A percentile compares a stretch with the other conserved stretches of the same genome.
These are phyloP conservation scores for Condylostylus longicornis DNA, from an alignment of 1,140 invertebrate species.

Conservation along the genomic window DNA sequence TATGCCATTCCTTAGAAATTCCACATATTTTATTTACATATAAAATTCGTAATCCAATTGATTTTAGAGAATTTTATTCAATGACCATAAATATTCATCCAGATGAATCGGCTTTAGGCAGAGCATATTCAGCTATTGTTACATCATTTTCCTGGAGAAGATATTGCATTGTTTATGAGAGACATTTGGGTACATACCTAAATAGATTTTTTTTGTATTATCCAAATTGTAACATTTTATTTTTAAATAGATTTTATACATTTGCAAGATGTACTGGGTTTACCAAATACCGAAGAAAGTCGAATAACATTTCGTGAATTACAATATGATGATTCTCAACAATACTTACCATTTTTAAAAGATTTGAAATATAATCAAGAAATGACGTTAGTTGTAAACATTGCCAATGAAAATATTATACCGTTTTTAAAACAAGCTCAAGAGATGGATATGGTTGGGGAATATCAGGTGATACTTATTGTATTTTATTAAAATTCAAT, in stretches of 20 bases:
- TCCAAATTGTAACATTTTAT: background rate
- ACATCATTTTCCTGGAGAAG: constrained; percentile 59
- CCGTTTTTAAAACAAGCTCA: constrained; percentile 58
- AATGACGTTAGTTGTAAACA: constrained; percentile 66
- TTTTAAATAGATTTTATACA: constrained; percentile 49
- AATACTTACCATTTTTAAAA: constrained; percentile 60
- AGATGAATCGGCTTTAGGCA: constrained; percentile 49
- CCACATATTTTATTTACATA: constrained; percentile 56
- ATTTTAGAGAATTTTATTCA: constrained; percentile 33
- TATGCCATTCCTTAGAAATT: constrained; percentile 52
- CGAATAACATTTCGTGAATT: constrained; percentile 44
- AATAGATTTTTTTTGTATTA: background rate
- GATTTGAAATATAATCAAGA: constrained; percentile 54
- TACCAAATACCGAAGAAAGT: constrained; percentile 38
- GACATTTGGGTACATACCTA: constrained; percentile 41
- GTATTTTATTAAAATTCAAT: background rate
- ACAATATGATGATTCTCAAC: constrained; percentile 39
- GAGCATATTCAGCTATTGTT: constrained; percentile 56
- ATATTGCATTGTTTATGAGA: constrained; percentile 70
- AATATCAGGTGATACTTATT: constrained; percentile 41
- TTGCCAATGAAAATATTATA: constrained; percentile 46
- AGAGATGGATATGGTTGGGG: constrained; percentile 65
- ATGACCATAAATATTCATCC: constrained; percentile 60
- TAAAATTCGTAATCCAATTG: constrained; percentile 43
- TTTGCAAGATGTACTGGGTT: constrained; percentile 67